phyloP scores from a whole-genome alignment of 2,113 vertebrate species.

The Gallinago media region DNA sequence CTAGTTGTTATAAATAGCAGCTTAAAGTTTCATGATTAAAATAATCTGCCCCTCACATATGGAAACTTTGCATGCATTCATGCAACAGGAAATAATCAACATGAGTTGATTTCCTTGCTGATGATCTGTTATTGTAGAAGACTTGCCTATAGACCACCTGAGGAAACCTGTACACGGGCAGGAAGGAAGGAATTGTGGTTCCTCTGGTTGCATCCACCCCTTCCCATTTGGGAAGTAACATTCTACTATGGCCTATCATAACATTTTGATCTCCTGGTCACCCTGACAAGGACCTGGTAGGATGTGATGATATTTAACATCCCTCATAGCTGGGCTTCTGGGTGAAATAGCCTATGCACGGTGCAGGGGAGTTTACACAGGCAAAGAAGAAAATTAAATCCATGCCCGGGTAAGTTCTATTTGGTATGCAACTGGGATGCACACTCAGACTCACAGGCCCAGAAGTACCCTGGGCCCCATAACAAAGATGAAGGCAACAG shows the following conservation, averaged over 20 bases:
- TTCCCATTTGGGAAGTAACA: fast-evolving
- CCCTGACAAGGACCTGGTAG: neutral
- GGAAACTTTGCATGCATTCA: neutral
- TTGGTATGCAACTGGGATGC: neutral
- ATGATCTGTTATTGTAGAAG: neutral
- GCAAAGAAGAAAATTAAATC: neutral
- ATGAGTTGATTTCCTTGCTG: neutral
- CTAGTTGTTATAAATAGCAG: conserved; percentile 6
- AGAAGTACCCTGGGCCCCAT: neutral
- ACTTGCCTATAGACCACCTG: neutral
- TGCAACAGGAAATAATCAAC: neutral
- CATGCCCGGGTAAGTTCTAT: fast-evolving
- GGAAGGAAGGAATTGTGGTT: neutral
- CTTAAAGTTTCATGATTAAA: conserved; percentile 18
- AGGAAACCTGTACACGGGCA: neutral
- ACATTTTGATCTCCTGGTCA: neutral
- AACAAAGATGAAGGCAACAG: neutral
- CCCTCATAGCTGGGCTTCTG: neutral
- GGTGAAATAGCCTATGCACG: neutral
- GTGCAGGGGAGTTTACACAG: neutral
- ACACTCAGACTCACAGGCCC: neutral
- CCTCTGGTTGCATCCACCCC: neutral
- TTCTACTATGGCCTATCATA: neutral
- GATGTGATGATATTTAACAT: neutral
- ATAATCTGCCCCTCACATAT: neutral